These are phyloP conservation scores for Drosophila kuntzei DNA, from an alignment of 2,888 invertebrate genomes.

Conservation along the genomic window DNA sequence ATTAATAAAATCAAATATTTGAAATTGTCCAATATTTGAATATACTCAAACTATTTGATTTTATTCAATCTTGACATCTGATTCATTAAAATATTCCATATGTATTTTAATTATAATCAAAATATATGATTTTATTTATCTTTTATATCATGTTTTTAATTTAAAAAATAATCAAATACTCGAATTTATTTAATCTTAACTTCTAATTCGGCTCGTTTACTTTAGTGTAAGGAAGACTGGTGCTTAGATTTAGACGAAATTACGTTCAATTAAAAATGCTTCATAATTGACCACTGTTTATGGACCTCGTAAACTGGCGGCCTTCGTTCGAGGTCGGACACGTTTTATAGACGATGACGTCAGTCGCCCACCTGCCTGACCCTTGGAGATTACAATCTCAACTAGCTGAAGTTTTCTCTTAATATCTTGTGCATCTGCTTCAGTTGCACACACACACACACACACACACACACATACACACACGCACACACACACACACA, in stretches of 20 bases:
- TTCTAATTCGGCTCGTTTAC: background rate
- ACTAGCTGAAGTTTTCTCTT: background rate
- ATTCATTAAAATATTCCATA: too few species aligned
- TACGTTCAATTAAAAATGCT: slow-evolving; percentile 65
- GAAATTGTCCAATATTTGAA: too few species aligned
- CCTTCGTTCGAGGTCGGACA: slow-evolving; percentile 28
- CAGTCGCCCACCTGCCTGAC: slow-evolving; percentile 33
- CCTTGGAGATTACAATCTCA: slow-evolving; percentile 21
- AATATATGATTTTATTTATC: background rate
- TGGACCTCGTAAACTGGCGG: slow-evolving; percentile 31
- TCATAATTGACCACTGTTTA: slow-evolving; percentile 52
- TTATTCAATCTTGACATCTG: too few species aligned
- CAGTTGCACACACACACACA: background rate
- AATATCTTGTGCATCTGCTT: slow-evolving; percentile 6
- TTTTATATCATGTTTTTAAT: background rate
- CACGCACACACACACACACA: background rate
- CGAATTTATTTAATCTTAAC: background rate
- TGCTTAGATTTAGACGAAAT: slow-evolving; percentile 31
- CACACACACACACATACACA: background rate
- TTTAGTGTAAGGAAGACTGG: background rate
- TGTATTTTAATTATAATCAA: background rate
- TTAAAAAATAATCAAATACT: background rate
- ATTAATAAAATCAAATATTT: too few species aligned
- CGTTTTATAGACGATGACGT: slow-evolving; percentile 39
- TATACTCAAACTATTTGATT: too few species aligned